Percentiles rank a stretch among this genome's conserved stretches.
phyloP scores from a whole-genome alignment of 2,797 vertebrate genomes.

The Poeciliopsis gracilis region DNA sequence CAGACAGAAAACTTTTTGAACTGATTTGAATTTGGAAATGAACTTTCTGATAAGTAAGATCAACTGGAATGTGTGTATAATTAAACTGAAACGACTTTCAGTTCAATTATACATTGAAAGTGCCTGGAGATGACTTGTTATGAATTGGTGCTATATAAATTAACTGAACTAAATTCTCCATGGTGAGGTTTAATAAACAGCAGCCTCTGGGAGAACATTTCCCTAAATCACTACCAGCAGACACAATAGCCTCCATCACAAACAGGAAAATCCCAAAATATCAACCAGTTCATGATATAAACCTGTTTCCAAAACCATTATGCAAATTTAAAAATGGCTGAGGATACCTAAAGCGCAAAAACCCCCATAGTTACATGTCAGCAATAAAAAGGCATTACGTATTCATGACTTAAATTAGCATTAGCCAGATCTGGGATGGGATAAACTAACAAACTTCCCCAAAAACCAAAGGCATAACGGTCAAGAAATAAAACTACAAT shows the following conservation, averaged over 20 bases:
- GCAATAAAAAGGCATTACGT: slow-evolving; percentile 17
- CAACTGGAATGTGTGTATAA: neutral
- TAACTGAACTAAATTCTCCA: neutral
- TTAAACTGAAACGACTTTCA: neutral
- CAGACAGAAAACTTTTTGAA: neutral
- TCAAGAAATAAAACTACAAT: neutral
- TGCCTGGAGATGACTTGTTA: neutral
- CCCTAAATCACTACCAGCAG: slow-evolving; percentile 1
- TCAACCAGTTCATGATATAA: neutral
- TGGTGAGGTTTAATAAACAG: neutral
- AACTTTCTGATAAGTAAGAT: neutral
- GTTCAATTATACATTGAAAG: neutral
- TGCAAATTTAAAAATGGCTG: neutral
- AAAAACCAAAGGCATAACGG: neutral
- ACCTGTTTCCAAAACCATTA: neutral
- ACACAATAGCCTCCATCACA: neutral
- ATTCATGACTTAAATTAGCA: slow-evolving; percentile 28
- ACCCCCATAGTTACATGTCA: slow-evolving; percentile 33
- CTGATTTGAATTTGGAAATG: neutral
- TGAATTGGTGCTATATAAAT: neutral
- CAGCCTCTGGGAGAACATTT: slow-evolving; percentile 1
- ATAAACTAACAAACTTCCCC: rapidly evolving
- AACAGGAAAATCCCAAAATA: slow-evolving; percentile 1
- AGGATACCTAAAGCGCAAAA: neutral
- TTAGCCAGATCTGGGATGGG: neutral